A percentile compares a stretch with the other conserved stretches of the same genome.
These are phyloP conservation scores for Scolopax rusticola DNA, from an alignment of 2,797 vertebrate genomes.

Conservation along the genomic window DNA sequence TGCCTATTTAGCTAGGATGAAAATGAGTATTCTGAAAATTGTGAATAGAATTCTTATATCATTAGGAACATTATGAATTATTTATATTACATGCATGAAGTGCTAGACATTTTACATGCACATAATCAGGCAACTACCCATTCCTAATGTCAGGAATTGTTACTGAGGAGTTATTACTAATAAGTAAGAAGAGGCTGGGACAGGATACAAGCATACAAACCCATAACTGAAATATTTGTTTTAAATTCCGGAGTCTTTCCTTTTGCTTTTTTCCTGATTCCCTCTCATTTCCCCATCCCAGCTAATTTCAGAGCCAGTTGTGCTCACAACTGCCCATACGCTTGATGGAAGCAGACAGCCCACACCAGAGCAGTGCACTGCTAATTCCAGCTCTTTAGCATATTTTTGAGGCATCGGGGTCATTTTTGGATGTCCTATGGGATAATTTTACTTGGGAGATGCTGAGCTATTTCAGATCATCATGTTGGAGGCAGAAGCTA, in stretches of 20 bases:
- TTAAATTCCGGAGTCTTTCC: neutral
- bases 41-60: conserved; percentile 10
- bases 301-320: neutral
- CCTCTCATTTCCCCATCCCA: neutral
- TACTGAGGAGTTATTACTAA: neutral
- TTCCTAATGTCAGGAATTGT: neutral
- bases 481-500: neutral
- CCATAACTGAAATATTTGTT: neutral
- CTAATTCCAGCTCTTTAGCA: neutral
- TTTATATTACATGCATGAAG: neutral
- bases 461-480: neutral
- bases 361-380: neutral
- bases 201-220: neutral
- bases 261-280: neutral
- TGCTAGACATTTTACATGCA: conserved; percentile 26
- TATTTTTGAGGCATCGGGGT: neutral
- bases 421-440: neutral
- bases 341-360: neutral
- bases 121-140: neutral
- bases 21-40: conserved; percentile 14
- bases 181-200: neutral
- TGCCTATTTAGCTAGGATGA: neutral
- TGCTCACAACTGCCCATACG: neutral
- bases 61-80: conserved; percentile 49
- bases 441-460: accelerated